Conservation (phyloP, 2,888 invertebrate genomes). For the Polydrusus tereticollis region DNA sequence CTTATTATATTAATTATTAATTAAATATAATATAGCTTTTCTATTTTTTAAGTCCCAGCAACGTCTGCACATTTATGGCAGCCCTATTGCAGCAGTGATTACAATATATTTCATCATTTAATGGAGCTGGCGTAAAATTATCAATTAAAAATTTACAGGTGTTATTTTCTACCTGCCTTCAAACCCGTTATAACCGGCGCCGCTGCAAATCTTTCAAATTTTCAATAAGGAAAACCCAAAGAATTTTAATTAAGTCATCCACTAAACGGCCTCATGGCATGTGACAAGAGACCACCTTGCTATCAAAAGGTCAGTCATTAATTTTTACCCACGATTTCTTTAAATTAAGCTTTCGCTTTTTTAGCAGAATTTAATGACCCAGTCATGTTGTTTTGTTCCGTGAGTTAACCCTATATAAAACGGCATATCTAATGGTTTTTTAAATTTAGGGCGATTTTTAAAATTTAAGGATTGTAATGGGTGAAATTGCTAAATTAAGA, state of each 20-base stretch:
- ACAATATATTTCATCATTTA: too few species aligned
- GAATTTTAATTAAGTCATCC: constrained; percentile 35
- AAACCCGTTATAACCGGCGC: background rate
- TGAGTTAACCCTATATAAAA: constrained; percentile 4
- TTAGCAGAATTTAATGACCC: constrained; percentile 32
- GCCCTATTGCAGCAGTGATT: too few species aligned
- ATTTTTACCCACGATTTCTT: constrained; percentile 39
- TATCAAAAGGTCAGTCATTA: constrained; percentile 37
- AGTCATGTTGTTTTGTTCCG: constrained; percentile 13
- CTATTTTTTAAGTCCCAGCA: too few species aligned
- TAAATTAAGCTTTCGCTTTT: constrained; percentile 37
- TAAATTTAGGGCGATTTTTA: constrained; percentile 21
- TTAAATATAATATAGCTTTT: too few species aligned
- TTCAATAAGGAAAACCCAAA: constrained; percentile 2
- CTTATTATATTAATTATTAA: too few species aligned
- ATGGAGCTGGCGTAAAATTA: background rate
- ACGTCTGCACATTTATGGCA: too few species aligned
- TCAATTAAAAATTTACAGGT: background rate
- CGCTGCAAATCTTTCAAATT: background rate
- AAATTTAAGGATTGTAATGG: constrained; percentile 6
- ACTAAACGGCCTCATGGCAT: constrained; percentile 21
- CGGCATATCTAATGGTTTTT: constrained; percentile 29
- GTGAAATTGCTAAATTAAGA: constrained; percentile 14
- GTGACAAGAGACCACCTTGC: constrained; percentile 42
- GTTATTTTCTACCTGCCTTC: background rate